Evolutionary conservation across 2,888 invertebrate genomes (phyloP).

Genomic region (Macrosoma leucophasiata): DNA sequence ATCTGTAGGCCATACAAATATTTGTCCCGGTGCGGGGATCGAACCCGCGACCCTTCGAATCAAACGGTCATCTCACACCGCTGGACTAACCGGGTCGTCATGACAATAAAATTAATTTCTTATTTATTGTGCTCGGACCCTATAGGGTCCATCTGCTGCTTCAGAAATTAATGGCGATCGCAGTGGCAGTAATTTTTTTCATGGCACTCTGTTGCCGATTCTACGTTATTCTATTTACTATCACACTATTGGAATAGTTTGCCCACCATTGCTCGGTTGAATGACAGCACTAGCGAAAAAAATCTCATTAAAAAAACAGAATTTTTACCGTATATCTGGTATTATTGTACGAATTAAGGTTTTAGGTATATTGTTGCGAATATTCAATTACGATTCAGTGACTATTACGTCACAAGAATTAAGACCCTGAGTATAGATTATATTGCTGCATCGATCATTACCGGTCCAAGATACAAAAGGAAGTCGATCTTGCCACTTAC

Average conservation of each 20-base stretch:
- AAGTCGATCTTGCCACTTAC: conserved; percentile 67
- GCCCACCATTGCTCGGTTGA: not conserved
- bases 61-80: not conserved
- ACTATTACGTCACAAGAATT: too few species aligned
- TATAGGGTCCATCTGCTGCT: too few species aligned
- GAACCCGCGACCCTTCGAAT: not conserved
- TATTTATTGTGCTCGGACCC: not conserved
- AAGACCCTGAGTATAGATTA: too few species aligned
- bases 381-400: too few species aligned
- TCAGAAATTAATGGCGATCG: too few species aligned
- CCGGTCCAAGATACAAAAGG: conserved; percentile 39
- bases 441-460: not conserved
- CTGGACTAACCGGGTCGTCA: not conserved
- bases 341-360: not conserved
- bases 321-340: not conserved
- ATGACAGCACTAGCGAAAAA: not conserved
- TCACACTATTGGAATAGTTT: not conserved
- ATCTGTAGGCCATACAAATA: not conserved
- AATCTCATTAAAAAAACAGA: not conserved
- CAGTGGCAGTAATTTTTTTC: too few species aligned
- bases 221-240: not conserved
- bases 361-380: not conserved
- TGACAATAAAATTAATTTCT: not conserved
- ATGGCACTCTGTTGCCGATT: too few species aligned
- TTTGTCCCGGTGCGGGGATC: not conserved